Evolutionary conservation across 2,797 vertebrate genomes (phyloP).

Genomic region (Mallotus villosus): DNA sequence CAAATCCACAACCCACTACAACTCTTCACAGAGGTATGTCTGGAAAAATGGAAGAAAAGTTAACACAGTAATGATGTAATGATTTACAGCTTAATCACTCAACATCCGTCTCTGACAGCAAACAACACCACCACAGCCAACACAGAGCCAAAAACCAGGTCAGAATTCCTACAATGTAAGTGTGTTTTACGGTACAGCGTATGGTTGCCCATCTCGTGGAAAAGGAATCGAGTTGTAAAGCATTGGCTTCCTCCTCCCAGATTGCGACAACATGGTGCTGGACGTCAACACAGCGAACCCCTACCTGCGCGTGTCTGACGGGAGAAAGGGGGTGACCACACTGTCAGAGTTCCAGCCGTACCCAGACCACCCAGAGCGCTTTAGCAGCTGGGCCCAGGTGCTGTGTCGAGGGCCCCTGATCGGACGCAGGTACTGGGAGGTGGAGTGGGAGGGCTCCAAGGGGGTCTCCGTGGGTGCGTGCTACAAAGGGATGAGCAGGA

Average conservation of each 20-base stretch:
- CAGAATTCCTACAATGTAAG: constrained; percentile 72
- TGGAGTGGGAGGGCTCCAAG: constrained; percentile 66
- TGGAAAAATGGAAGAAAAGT: not conserved
- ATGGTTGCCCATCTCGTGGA: not conserved
- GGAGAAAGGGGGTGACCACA: constrained; percentile 50
- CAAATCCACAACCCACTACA: not conserved
- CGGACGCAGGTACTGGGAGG: constrained; percentile 77
- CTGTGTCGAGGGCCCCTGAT: constrained; percentile 67
- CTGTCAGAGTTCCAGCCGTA: constrained; percentile 53
- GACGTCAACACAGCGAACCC: constrained; percentile 71
- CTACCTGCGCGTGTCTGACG: constrained; percentile 60
- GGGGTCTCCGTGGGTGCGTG: constrained; percentile 69
- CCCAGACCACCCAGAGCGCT: constrained; percentile 65
- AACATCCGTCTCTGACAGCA: constrained; percentile 23
- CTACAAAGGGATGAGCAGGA: constrained; percentile 68
- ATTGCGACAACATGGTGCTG: constrained; percentile 60
- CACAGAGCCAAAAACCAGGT: constrained; percentile 62
- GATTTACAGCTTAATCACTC: not conserved
- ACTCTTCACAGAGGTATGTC: not conserved
- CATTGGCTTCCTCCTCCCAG: constrained; percentile 38
- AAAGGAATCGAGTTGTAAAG: not conserved
- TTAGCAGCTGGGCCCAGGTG: constrained; percentile 75
- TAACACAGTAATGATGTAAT: not conserved
- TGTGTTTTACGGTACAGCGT: not conserved
- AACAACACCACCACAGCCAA: constrained; percentile 27